Evolutionary conservation across 2,797 vertebrate species (phyloP), one percentile per base, ranked within the genome.

Genomic region (Allobates femoralis): DNA sequence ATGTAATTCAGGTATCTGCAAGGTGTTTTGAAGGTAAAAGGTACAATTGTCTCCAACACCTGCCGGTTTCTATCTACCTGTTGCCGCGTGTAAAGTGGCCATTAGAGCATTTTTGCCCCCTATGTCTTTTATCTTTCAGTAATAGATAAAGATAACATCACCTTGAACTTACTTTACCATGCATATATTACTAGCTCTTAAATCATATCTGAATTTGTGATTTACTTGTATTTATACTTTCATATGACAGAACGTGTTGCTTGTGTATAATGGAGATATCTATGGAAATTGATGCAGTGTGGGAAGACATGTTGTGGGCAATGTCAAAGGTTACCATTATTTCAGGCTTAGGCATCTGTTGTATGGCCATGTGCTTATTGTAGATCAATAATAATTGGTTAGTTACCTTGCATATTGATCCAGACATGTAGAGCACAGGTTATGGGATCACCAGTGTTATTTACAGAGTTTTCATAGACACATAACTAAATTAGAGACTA

Each of bases 321-420:
- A 0, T 11, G 3, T 51, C 76, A 86, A 60, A 73, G 64, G 77
- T 71, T 34, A 50, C 64, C 28, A 77, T 64, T 67, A 73, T 73
- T 91, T 89, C 89, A 90, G 89, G 90, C 90, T 88, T 1, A 75
- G 79, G 37, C 77, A 64, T 89, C 79, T 81, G 79, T 21, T 0
- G 80, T 80, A 58, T 50, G 21, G 79, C 56, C 12, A 80, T 80
- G 56, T 8, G 62, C 18, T 5, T 64, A 73, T n/a, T 73, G 37
- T 73, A 28, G 62, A 3, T 71, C 88, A 89, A 53, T 46, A 58
- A 37, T 21, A 58, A 55, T 60, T 16, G 34, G 23, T 28, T 58
- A 11, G 1, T n/a, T 73, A 26, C 46, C 58, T 56, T 74, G 16
- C 66, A 82, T 37, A 56, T 41, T 73, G n/a, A 74, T 58, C 53